Evolutionary conservation across 2,888 invertebrate species (phyloP).

Genomic region (Scaptomyza flava): DNA sequence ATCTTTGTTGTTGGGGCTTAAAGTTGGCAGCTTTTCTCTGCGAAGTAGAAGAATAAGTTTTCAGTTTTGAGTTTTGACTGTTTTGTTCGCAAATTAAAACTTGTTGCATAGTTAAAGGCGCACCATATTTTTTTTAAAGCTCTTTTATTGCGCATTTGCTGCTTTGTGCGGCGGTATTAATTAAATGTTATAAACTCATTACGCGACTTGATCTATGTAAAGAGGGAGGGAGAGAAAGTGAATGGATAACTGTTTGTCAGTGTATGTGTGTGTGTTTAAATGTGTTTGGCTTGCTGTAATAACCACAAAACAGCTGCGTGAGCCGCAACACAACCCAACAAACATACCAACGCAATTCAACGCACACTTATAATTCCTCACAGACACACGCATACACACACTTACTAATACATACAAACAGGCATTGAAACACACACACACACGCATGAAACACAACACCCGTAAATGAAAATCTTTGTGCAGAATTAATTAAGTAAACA

Average conservation of each 20-base stretch:
- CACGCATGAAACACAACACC: constrained; percentile 24
- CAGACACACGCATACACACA: constrained; percentile 27
- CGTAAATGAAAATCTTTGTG: constrained; percentile 75
- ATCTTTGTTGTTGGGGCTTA: not conserved
- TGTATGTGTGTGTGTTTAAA: constrained; percentile 11
- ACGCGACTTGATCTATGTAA: constrained; percentile 44
- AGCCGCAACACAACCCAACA: constrained; percentile 51
- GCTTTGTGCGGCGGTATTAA: constrained; percentile 47
- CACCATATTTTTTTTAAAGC: constrained; percentile 21
- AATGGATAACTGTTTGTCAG: not conserved
- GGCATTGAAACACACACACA: constrained; percentile 1
- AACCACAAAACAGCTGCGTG: constrained; percentile 69
- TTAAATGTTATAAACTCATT: constrained; percentile 77
- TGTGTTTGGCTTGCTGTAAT: constrained; percentile 55
- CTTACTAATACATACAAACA: constrained; percentile 19
- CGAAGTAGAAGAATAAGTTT: not conserved
- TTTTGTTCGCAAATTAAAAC: constrained; percentile 13
- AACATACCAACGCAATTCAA: constrained; percentile 30
- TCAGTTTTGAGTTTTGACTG: not conserved
- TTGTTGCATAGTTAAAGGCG: constrained; percentile 52
- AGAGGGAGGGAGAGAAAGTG: not conserved
- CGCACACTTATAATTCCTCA: constrained; percentile 6
- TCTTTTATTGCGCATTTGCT: constrained; percentile 47
- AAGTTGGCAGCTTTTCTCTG: not conserved
- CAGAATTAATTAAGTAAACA: constrained; percentile 77